Conservation (phyloP, 2,888 invertebrate species). For the Agonopterix heracliana region DNA sequence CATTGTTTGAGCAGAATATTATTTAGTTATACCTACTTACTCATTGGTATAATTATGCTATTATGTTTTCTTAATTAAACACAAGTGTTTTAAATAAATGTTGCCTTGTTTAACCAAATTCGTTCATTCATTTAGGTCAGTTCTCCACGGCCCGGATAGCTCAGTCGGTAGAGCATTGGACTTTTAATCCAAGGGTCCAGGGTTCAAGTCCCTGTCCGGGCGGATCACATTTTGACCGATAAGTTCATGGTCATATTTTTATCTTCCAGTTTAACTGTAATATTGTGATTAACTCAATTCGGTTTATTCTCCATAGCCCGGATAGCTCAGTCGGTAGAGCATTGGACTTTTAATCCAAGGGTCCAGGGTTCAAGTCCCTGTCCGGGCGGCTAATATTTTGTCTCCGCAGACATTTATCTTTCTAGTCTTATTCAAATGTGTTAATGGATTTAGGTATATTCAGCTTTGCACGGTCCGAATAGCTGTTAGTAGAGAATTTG, state of each 20-base stretch:
- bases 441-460: too few species aligned
- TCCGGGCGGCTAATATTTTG: constrained; percentile 51
- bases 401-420: too few species aligned
- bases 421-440: too few species aligned
- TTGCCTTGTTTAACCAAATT: background rate
- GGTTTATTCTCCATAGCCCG: constrained; percentile 40
- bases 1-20: too few species aligned
- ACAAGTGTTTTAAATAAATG: too few species aligned
- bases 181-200: constrained; percentile 77
- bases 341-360: constrained; percentile 77
- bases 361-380: constrained; percentile 78
- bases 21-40: too few species aligned
- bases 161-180: constrained; percentile 78
- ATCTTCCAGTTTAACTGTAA: too few species aligned
- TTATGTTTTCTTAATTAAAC: too few species aligned
- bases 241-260: too few species aligned
- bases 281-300: constrained; percentile 17
- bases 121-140: background rate
- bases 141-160: constrained; percentile 70
- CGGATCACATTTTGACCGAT: constrained; percentile 21
- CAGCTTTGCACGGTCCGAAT: too few species aligned
- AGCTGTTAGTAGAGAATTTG: too few species aligned
- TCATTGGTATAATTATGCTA: too few species aligned
- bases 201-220: constrained; percentile 78
- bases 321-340: constrained; percentile 78